Evolutionary conservation across 2,888 invertebrate genomes (phyloP), one percentile per base, ranked within the genome.

Genomic region (Drosophila yooni): DNA sequence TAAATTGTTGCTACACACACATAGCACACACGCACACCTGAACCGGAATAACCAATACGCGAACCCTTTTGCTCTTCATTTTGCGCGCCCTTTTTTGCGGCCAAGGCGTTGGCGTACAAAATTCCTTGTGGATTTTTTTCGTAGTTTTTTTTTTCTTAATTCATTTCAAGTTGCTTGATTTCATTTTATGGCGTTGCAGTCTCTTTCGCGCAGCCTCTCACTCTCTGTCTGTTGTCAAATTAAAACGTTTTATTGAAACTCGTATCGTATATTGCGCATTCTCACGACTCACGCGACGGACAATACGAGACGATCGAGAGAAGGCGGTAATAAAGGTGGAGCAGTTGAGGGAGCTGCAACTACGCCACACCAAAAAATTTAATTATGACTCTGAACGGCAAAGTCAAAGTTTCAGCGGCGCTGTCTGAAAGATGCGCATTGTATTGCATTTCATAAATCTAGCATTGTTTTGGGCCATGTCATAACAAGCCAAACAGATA

Each of bases 201-300:
- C 18, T 56, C 8, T 81, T 54, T 29, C 51, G 64, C 56, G 43
- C 46, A 21, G 43, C 52, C 64, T 56, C 50, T 38, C 60, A 50
- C 58, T 76, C 63, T 59, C 62, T 52, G 40, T 38, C 63, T 53
- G 54, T 67, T 59, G 75, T 74, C 81, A 85, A 88, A 85, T 81
- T 88, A 82, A 85, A 85, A 83, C 83, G 82, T 85, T 85, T 88
- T 85, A 85, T 85, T 88, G 85, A 85, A 88, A 85, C 83, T 85
- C 88, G 88, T 85, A 85, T 66, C 68, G 68, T 68, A 50, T 83
- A 77, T 85, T 74, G 81, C 71, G 71, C 74, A 88, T 88, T 85
- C 88, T 88, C 88, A 85, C 82, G 86, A 51, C 77, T 57, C 67
- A 72, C 75, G 69, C 70, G 66, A 66, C 58, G 66, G 40, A 15